These are phyloP conservation scores for Nothocercus nigrocapillus DNA, from an alignment of 2,113 vertebrate species.

Conservation along the genomic window DNA sequence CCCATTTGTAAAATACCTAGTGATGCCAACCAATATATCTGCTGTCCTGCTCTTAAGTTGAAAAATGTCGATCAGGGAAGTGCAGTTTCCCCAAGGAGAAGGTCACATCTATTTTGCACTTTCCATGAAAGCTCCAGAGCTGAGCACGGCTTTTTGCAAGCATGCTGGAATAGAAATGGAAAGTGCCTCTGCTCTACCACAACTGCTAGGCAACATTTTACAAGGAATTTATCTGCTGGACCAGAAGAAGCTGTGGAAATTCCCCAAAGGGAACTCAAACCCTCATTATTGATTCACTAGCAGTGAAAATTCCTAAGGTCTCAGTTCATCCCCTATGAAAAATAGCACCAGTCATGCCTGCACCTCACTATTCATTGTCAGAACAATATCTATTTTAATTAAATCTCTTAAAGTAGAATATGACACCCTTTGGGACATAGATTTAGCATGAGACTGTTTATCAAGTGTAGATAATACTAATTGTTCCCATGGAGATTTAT, in stretches of 20 bases:
- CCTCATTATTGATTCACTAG: constrained; percentile 60
- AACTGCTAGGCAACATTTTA: constrained; percentile 33
- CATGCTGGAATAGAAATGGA: not conserved
- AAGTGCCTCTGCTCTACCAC: not conserved
- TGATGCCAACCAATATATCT: not conserved
- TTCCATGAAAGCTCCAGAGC: not conserved
- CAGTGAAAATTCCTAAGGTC: constrained; percentile 58
- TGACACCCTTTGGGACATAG: constrained; percentile 73
- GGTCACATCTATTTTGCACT: not conserved
- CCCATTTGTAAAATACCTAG: not conserved
- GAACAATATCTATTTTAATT: constrained; percentile 73
- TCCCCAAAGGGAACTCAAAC: constrained; percentile 54
- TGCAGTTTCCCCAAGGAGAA: constrained; percentile 7
- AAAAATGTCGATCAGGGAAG: constrained; percentile 17
- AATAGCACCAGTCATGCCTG: constrained; percentile 12
- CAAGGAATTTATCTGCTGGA: constrained; percentile 47
- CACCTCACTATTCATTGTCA: constrained; percentile 37
- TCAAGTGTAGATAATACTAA: constrained; percentile 77
- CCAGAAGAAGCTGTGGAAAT: constrained; percentile 47
- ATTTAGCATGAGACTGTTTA: constrained; percentile 76
- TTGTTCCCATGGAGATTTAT: constrained; percentile 78
- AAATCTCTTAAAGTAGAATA: constrained; percentile 75
- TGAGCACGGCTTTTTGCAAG: not conserved
- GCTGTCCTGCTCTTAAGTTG: not conserved
- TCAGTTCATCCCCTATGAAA: constrained; percentile 30